phyloP scores from a whole-genome alignment of 2,113 vertebrate genomes.

The Scomber colias region DNA sequence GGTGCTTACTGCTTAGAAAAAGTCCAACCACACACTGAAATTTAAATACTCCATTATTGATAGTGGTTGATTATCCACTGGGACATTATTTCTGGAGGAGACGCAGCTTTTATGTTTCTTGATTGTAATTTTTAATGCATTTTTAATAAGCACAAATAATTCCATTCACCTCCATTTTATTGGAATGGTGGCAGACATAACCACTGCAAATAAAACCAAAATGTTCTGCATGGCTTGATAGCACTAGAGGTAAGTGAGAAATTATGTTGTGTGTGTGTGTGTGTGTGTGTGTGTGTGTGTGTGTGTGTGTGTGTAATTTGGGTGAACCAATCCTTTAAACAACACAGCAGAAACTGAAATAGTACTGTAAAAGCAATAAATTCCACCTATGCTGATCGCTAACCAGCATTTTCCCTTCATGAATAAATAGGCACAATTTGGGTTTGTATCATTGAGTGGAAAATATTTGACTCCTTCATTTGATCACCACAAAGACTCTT shows the following conservation, averaged over 20 bases:
- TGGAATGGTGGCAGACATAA: not conserved
- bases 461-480: constrained; percentile 62
- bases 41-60: not conserved
- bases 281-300: constrained; percentile 6
- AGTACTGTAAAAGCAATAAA: constrained; percentile 52
- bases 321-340: constrained; percentile 32
- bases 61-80: not conserved
- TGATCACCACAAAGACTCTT: constrained; percentile 64
- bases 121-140: not conserved
- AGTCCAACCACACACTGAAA: not conserved
- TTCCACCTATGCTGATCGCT: constrained; percentile 46
- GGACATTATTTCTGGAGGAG: not conserved
- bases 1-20: not conserved
- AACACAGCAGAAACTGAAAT: constrained; percentile 25
- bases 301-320: constrained; percentile 6
- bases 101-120: not conserved
- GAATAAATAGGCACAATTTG: constrained; percentile 51
- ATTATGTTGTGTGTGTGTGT: not conserved
- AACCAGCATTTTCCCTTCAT: constrained; percentile 54
- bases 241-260: constrained; percentile 5
- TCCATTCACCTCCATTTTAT: not conserved
- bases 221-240: not conserved
- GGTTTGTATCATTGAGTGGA: constrained; percentile 47
- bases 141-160: not conserved
- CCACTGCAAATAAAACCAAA: constrained; percentile 1